Evolutionary conservation across 2,797 vertebrate species (phyloP), one percentile per base, ranked within the genome.

Genomic region (Bryconaethiops microstoma): DNA sequence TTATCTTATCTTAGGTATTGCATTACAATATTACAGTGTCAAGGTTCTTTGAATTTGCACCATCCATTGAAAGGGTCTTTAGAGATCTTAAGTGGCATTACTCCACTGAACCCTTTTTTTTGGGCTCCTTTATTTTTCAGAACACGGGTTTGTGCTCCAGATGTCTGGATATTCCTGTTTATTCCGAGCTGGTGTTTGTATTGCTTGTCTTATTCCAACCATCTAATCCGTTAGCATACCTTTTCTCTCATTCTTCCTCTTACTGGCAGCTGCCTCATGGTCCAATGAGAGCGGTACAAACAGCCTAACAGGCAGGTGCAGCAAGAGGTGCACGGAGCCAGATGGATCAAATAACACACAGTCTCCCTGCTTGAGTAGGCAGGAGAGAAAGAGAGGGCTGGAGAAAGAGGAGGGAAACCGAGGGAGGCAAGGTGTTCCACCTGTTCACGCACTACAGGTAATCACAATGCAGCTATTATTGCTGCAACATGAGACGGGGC

Each of bases 281-380:
- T 68, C 81, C 72, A 39, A 39, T 54, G 76, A 62, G 63, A 82
- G 70, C n/a, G 14, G 50, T 64, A 68, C 69, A 74, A 70, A 69
- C 63, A 25, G 21, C 35, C 60, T 29, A 78, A 63, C 8, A n/a
- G 65, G 81, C 81, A 78, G 70, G 81, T 82, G 81, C 35, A 35
- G 23, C 2, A 71, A 55, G 45, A 69, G 76, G 68, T 35, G 10
- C 69, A 62, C 21, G 35, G 52, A 79, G 77, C 81, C 70, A 70
- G 63, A 68, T 65, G 65, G 81, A 85, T 87, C 73, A 64, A 85
- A 79, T 83, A 73, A 87, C 83, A 77, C n/a, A 39, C 55, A 42
- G 60, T 63, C 54, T 80, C 45, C 21, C 54, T 59, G 76, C 75
- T 63, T 19, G 59, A 81, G 73, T 59, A 76, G 59, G 70, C 72